Conservation (phyloP, 2,797 vertebrate genomes). For the Salarias fasciatus region DNA sequence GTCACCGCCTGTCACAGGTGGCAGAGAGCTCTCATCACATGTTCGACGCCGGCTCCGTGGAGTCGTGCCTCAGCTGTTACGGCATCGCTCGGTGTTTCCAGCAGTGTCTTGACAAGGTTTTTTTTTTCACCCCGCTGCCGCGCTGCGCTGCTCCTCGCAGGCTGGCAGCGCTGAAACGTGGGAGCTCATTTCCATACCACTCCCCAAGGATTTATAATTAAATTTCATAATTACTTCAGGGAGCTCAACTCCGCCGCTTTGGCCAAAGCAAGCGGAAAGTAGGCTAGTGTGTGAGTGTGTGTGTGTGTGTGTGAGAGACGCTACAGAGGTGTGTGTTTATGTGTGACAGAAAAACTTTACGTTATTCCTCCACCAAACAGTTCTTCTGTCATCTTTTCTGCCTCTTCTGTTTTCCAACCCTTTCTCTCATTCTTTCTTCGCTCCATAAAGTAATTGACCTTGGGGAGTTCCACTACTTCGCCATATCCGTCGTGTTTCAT, state of each 20-base stretch:
- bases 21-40: slow-evolving; percentile 35
- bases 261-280: slow-evolving; percentile 65
- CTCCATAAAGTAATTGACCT: slow-evolving; percentile 69
- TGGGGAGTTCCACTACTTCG: slow-evolving; percentile 64
- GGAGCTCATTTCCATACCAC: slow-evolving; percentile 66
- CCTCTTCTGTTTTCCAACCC: neutral
- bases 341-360: neutral
- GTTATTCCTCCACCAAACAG: slow-evolving; percentile 2
- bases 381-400: slow-evolving; percentile 37
- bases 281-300: slow-evolving; percentile 59
- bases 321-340: neutral
- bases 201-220: slow-evolving; percentile 80
- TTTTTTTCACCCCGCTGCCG: slow-evolving; percentile 15
- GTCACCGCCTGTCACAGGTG: slow-evolving; percentile 48
- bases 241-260: slow-evolving; percentile 62
- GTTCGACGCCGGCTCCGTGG: slow-evolving; percentile 33
- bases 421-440: slow-evolving; percentile 7
- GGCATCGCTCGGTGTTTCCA: slow-evolving; percentile 34
- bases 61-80: slow-evolving; percentile 56
- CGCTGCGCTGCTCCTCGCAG: slow-evolving; percentile 22
- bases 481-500: slow-evolving; percentile 69
- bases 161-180: no score
- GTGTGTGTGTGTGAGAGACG: slow-evolving; percentile 12
- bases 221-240: slow-evolving; percentile 85
- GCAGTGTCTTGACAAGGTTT: neutral